These are phyloP conservation scores for Ophion obscuratus DNA, from an alignment of 2,888 invertebrate species.

Conservation along the genomic window DNA sequence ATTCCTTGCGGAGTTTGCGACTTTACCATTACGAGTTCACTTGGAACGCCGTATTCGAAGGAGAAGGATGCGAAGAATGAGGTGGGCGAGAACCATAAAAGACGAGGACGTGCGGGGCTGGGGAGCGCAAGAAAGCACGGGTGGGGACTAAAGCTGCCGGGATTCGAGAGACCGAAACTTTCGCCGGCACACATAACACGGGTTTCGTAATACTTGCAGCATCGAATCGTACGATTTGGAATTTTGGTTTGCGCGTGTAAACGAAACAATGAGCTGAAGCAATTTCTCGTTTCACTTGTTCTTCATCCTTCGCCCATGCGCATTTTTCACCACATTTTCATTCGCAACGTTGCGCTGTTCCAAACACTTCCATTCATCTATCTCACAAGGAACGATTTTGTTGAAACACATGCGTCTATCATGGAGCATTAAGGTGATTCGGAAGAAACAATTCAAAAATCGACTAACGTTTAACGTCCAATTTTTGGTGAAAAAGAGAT, in stretches of 20 bases:
- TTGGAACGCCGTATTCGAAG: slow-evolving; percentile 52
- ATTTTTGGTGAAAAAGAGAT: too few relatives aligned
- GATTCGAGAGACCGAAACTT: slow-evolving; percentile 13
- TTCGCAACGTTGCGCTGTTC: not conserved
- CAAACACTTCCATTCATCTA: not conserved
- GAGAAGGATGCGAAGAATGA: slow-evolving; percentile 33
- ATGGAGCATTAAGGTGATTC: too few relatives aligned
- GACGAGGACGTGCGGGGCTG: not conserved
- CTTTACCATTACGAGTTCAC: slow-evolving; percentile 31
- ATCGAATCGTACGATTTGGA: not conserved
- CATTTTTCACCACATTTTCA: not conserved
- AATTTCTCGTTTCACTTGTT: slow-evolving; percentile 1
- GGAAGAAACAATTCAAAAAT: too few relatives aligned
- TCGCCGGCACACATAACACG: slow-evolving; percentile 2
- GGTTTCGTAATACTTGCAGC: slow-evolving; percentile 14
- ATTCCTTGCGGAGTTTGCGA: slow-evolving; percentile 39
- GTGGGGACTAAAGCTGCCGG: slow-evolving; percentile 4
- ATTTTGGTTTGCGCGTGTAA: not conserved
- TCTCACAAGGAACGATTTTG: too few relatives aligned
- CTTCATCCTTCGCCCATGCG: not conserved
- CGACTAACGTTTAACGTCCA: too few relatives aligned
- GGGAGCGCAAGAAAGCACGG: slow-evolving; percentile 11
- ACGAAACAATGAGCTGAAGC: not conserved
- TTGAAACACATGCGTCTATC: too few relatives aligned
- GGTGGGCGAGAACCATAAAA: slow-evolving; percentile 4